These are phyloP conservation scores for Distichodus sexfasciatus DNA, from an alignment of 2,797 vertebrate species.

Conservation along the genomic window DNA sequence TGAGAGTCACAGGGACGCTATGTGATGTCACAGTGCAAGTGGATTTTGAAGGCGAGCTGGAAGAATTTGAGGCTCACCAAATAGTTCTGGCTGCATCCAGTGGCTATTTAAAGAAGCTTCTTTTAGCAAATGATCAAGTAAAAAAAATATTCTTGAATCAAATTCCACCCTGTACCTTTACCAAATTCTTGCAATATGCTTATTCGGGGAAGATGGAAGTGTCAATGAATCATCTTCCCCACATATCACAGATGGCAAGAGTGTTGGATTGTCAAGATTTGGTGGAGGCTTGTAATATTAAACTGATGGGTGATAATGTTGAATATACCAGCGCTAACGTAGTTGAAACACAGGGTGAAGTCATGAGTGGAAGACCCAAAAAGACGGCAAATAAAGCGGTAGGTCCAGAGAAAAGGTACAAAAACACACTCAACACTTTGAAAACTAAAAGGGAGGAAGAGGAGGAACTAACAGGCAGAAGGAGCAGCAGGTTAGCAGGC, in stretches of 20 bases:
- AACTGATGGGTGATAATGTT: slow-evolving; percentile 41
- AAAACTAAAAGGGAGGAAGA: slow-evolving; percentile 67
- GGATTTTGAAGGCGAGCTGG: slow-evolving; percentile 79
- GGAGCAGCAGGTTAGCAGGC: slow-evolving; percentile 73
- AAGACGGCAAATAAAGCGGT: slow-evolving; percentile 50
- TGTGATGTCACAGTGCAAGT: slow-evolving; percentile 90
- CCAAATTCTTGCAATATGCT: slow-evolving; percentile 88
- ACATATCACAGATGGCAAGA: slow-evolving; percentile 79
- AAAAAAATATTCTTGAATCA: slow-evolving; percentile 78
- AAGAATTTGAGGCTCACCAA: slow-evolving; percentile 89
- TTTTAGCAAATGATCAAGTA: slow-evolving; percentile 74
- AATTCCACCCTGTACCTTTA: slow-evolving; percentile 78
- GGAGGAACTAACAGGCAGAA: slow-evolving; percentile 56
- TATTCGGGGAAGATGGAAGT: slow-evolving; percentile 88
- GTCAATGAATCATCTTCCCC: slow-evolving; percentile 74
- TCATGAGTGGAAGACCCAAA: slow-evolving; percentile 36
- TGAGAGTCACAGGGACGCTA: slow-evolving; percentile 82
- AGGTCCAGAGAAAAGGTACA: slow-evolving; percentile 8
- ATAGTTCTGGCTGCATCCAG: slow-evolving; percentile 91
- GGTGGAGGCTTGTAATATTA: slow-evolving; percentile 75
- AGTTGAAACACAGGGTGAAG: background rate
- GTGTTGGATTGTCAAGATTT: slow-evolving; percentile 86
- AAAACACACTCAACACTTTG: slow-evolving; percentile 32
- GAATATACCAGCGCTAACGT: background rate
- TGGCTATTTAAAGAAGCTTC: slow-evolving; percentile 87